phyloP scores from a whole-genome alignment of 2,797 vertebrate genomes.

The Podarcis lilfordi region DNA sequence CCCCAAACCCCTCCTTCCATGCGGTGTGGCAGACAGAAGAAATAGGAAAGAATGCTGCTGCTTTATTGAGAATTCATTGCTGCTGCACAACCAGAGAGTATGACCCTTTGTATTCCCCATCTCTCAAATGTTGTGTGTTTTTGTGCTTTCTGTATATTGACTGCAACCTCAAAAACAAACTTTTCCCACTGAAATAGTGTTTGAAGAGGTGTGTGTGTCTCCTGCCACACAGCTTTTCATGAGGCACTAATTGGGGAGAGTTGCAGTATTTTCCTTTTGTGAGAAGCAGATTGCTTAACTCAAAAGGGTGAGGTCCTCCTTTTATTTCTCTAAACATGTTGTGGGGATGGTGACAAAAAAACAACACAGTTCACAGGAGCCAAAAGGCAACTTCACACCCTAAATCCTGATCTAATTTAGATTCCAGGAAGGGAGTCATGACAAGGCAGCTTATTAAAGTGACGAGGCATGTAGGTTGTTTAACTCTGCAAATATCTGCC shows the following conservation, averaged over 20 bases:
- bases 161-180: conserved; percentile 14
- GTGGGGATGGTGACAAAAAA: background rate
- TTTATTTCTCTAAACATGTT: conserved; percentile 57
- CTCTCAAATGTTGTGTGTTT: background rate
- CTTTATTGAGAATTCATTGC: background rate
- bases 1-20: background rate
- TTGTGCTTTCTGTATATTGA: conserved; percentile 1
- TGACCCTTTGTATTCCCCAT: background rate
- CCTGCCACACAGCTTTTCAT: conserved; percentile 24
- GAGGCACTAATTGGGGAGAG: conserved; percentile 17
- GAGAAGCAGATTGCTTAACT: conserved; percentile 55
- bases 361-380: background rate
- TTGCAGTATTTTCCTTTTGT: conserved; percentile 41
- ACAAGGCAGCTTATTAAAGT: conserved; percentile 10
- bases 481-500: conserved; percentile 12
- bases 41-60: background rate
- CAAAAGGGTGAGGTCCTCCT: conserved; percentile 38
- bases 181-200: background rate
- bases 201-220: background rate
- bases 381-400: conserved; percentile 66
- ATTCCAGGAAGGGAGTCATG: conserved; percentile 37
- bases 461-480: background rate
- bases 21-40: too few relatives aligned
- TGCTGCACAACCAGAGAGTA: background rate
- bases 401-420: conserved; percentile 16